A percentile compares a stretch with the other conserved stretches of the same genome.
Conservation (phyloP, 2,113 vertebrate species). For the Microtus montanus region DNA sequence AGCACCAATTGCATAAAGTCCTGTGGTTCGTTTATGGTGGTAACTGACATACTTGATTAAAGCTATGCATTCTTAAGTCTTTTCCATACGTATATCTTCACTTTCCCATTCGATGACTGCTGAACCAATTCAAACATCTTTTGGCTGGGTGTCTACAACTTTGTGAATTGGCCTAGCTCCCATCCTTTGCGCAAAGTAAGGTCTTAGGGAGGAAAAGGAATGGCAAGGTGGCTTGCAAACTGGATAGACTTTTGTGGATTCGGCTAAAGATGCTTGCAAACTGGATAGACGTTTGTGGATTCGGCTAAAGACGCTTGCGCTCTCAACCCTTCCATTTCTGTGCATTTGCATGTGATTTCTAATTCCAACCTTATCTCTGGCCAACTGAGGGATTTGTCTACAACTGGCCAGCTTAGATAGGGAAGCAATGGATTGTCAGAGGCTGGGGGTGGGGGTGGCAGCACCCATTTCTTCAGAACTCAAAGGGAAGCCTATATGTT, state of each 20-base stretch:
- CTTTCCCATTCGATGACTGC: background rate
- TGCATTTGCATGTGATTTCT: slow-evolving; percentile 62
- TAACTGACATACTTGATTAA: slow-evolving; percentile 2
- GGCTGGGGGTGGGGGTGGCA: slow-evolving; percentile 25
- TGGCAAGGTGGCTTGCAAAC: background rate
- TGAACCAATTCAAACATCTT: background rate
- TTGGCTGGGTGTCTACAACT: background rate
- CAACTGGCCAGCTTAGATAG: slow-evolving; percentile 50
- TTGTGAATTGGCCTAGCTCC: background rate
- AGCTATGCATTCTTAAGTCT: background rate
- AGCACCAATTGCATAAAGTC: slow-evolving; percentile 21
- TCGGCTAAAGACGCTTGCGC: background rate
- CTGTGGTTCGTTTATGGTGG: background rate
- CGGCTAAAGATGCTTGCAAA: background rate
- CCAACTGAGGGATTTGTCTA: slow-evolving; percentile 45
- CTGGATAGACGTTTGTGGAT: slow-evolving; percentile 40
- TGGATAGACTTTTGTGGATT: slow-evolving; percentile 47
- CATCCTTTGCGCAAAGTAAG: slow-evolving; percentile 39
- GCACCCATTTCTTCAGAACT: background rate
- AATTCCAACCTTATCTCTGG: slow-evolving; percentile 55
- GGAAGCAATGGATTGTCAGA: slow-evolving; percentile 47
- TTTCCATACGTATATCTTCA: background rate
- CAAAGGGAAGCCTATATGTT: background rate
- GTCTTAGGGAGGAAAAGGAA: slow-evolving; percentile 51
- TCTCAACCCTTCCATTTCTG: slow-evolving; percentile 9